These are phyloP conservation scores for Shargacucullia verbasci DNA, from an alignment of 2,888 invertebrate genomes.

Conservation along the genomic window DNA sequence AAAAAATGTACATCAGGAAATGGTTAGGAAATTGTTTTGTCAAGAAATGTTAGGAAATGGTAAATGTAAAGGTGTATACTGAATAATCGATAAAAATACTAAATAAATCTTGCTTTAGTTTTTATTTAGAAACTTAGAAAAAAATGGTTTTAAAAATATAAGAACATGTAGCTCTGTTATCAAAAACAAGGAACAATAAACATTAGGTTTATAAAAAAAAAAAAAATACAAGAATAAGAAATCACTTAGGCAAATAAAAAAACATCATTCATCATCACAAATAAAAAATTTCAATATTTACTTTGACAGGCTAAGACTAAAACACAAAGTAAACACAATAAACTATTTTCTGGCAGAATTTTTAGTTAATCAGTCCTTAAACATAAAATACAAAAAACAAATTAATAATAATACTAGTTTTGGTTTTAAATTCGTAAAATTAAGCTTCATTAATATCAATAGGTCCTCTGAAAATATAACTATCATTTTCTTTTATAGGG, in stretches of 20 bases:
- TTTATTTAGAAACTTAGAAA: background rate
- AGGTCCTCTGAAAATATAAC: background rate
- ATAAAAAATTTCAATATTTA: background rate
- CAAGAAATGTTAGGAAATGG: conserved; percentile 1
- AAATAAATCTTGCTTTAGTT: background rate
- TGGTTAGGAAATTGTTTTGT: background rate
- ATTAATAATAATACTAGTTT: background rate
- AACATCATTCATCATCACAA: no score
- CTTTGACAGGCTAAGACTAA: background rate
- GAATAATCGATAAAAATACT: background rate
- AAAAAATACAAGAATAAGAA: background rate
- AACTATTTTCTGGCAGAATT: background rate
- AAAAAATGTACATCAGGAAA: background rate
- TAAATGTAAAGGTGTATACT: background rate
- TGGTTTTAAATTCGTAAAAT: background rate
- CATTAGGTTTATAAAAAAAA: background rate
- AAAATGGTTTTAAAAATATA: background rate
- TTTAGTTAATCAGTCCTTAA: background rate
- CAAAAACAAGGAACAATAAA: background rate
- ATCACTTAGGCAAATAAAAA: no score
- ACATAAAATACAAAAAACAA: background rate
- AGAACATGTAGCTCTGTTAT: background rate
- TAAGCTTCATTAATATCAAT: background rate
- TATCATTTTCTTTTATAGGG: background rate
- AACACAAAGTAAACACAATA: background rate